phyloP scores from a whole-genome alignment of 2,888 invertebrate species.

The Drosophila quasianomalipes region DNA sequence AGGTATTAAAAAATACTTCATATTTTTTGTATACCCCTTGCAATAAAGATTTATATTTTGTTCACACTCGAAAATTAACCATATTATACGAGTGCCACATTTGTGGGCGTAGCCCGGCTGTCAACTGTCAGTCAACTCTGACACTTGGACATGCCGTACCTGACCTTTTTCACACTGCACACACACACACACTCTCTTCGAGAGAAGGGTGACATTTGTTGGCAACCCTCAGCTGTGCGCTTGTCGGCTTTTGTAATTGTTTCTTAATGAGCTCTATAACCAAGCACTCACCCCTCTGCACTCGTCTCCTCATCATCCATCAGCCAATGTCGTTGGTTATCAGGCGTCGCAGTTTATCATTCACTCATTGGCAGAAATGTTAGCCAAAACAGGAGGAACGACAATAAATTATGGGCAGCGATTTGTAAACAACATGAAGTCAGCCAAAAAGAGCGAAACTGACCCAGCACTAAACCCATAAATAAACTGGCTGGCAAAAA shows the following conservation, averaged over 20 bases:
- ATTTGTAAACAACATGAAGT: constrained; percentile 74
- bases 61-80: constrained; percentile 60
- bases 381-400: constrained; percentile 58
- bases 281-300: constrained; percentile 1
- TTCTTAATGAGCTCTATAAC: constrained; percentile 69
- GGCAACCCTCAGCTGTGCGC: constrained; percentile 61
- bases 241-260: constrained; percentile 65
- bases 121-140: constrained; percentile 68
- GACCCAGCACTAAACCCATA: constrained; percentile 53
- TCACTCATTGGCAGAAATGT: constrained; percentile 68
- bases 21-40: background rate
- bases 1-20: constrained; percentile 4
- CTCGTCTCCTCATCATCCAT: constrained; percentile 24
- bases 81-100: constrained; percentile 68
- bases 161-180: constrained; percentile 66
- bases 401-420: constrained; percentile 74
- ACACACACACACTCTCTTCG: background rate
- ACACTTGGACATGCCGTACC: constrained; percentile 70
- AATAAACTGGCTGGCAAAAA: constrained; percentile 61
- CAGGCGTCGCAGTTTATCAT: constrained; percentile 70
- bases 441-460: constrained; percentile 32
- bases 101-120: constrained; percentile 72
- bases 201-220: constrained; percentile 54
- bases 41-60: background rate
- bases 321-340: constrained; percentile 58